Evolutionary conservation across 2,888 invertebrate species (phyloP), one percentile per base, ranked within the genome.

Genomic region (Eupithecia insigniata): DNA sequence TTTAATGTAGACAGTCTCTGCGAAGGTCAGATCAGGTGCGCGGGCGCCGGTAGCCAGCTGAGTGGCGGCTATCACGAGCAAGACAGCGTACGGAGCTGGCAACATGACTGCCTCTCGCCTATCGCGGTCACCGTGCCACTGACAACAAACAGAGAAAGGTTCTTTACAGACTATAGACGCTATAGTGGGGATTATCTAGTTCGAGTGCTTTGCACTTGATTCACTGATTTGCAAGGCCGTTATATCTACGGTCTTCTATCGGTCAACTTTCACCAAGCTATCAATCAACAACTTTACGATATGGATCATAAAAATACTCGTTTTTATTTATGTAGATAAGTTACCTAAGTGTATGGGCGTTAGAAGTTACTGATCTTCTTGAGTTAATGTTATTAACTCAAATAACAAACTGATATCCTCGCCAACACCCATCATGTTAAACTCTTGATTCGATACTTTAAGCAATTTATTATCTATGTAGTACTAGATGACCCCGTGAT

Each of bases 121-220:
- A 86, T 86, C 90, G 89, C 92, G 92, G 92, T 90, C 91, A 92
- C 92, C 90, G 84, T 92, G 91, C 88, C 92, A 92, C 92, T 92
- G 91, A 83, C 89, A 84, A 86, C 81, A 78, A 80, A 79, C 81
- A 92, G 92, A 92, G 93, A 93, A 92, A 92, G 92, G 93, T 86
- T 83, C 78, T 87, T 82, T 85, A 80, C 82, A 78, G 81, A 75
- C 74, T 75, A 76, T 80, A 80, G 78, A 77, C 78, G 82, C 80
- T 70, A 80, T 84, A 89, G 91, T 84, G 91, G 93, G 92, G 93
- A 87, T 80, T 88, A 90, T 88, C 87, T 90, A 84, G 87, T 87
- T 85, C 88, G 81, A 86, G 85, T 85, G 84, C 85, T 82, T n/a
- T 81, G 83, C 81, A 82, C 81, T 84, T 79, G 79, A 55, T 55